phyloP scores from a whole-genome alignment of 2,888 invertebrate species.

The Prenolepis imparis region DNA sequence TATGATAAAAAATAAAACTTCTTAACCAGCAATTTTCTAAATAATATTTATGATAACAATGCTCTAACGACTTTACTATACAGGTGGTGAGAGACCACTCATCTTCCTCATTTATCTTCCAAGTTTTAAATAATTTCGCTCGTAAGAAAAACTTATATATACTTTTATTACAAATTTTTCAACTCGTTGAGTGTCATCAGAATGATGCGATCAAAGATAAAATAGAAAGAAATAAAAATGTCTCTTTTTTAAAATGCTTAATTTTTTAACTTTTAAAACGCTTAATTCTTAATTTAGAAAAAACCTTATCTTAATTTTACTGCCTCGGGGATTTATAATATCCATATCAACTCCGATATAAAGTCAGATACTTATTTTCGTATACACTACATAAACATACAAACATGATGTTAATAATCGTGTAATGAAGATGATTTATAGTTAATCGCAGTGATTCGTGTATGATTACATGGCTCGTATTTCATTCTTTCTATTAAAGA shows the following conservation, averaged over 20 bases:
- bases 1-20: background rate
- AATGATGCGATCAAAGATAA: background rate
- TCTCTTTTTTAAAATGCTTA: background rate
- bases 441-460: conserved; percentile 5
- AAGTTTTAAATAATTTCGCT: conserved; percentile 36
- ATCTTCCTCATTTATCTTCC: conserved; percentile 1
- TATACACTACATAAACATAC: background rate
- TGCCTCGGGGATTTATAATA: background rate
- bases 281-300: background rate
- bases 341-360: background rate
- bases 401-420: background rate
- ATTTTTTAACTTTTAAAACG: background rate
- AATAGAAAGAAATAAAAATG: background rate
- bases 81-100: background rate
- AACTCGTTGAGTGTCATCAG: background rate
- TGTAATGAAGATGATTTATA: background rate
- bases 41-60: conserved; percentile 17
- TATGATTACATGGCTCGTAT: conserved; percentile 29
- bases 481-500: conserved; percentile 29
- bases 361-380: background rate
- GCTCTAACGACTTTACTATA: background rate
- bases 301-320: background rate
- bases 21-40: background rate
- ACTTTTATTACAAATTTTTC: conserved; percentile 3
- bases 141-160: conserved; percentile 21